Percentiles rank a stretch among this genome's conserved stretches.
phyloP scores from a whole-genome alignment of 2,888 invertebrate species.

The Rhabditoides inermis region DNA sequence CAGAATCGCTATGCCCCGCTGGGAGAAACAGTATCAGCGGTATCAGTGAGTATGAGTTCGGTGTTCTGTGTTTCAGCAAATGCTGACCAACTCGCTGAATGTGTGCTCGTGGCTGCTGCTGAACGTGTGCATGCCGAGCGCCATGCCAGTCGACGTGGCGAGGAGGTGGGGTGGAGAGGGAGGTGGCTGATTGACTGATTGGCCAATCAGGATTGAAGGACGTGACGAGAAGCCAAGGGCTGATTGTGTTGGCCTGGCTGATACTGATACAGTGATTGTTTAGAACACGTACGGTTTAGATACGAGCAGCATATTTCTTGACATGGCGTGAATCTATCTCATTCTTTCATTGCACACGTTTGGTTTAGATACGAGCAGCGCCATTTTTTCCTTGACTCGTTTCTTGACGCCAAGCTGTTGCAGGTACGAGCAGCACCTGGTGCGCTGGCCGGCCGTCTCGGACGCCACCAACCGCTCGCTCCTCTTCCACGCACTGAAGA shows the following conservation, averaged over 20 bases:
- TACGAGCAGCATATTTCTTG: too few relatives aligned
- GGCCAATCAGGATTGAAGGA: not conserved
- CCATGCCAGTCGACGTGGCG: conserved; percentile 29
- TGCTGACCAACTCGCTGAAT: conserved; percentile 49
- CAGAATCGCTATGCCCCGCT: too few relatives aligned
- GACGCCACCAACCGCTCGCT: conserved; percentile 21
- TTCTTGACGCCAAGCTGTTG: not conserved
- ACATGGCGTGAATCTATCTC: too few relatives aligned
- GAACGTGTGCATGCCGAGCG: conserved; percentile 47
- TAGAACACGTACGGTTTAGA: too few relatives aligned
- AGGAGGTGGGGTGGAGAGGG: conserved; percentile 11
- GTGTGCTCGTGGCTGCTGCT: conserved; percentile 49
- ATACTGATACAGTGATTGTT: too few relatives aligned
- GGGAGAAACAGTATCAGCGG: too few relatives aligned
- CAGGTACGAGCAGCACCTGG: conserved; percentile 37
- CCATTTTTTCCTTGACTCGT: too few relatives aligned
- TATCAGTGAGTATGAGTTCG: not conserved
- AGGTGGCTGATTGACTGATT: not conserved
- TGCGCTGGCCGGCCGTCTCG: conserved; percentile 38
- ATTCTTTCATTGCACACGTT: too few relatives aligned
- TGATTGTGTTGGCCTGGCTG: not conserved
- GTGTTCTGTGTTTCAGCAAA: conserved; percentile 33
- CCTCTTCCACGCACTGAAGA: conserved; percentile 36
- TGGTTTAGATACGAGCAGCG: too few relatives aligned
- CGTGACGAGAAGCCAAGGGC: not conserved